Percentiles rank a stretch among this genome's conserved stretches.
These are phyloP conservation scores for Entomobrya multifasciata DNA, from an alignment of 2,888 invertebrate species.

Conservation along the genomic window DNA sequence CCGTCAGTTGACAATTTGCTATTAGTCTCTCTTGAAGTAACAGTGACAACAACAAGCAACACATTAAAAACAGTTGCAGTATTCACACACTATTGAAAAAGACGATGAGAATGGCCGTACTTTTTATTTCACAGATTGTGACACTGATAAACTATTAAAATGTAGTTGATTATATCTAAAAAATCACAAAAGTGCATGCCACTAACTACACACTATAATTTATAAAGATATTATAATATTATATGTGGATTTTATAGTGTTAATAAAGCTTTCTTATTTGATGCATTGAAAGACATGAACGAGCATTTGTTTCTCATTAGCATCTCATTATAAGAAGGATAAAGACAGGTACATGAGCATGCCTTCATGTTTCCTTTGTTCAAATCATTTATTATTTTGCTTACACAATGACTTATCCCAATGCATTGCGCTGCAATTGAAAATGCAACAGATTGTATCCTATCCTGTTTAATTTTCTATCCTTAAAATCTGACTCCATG, in stretches of 20 bases:
- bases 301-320: constrained; percentile 75
- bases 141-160: constrained; percentile 61
- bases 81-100: constrained; percentile 31
- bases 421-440: not conserved
- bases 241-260: not conserved
- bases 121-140: constrained; percentile 46
- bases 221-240: not conserved
- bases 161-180: constrained; percentile 49
- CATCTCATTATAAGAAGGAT: constrained; percentile 70
- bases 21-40: constrained; percentile 18
- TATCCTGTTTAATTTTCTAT: not conserved
- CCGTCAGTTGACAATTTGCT: constrained; percentile 45
- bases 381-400: constrained; percentile 60
- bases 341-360: constrained; percentile 65
- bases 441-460: not conserved
- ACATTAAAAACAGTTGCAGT: constrained; percentile 37
- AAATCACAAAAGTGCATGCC: not conserved
- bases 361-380: constrained; percentile 61
- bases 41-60: constrained; percentile 35
- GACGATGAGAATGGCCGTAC: constrained; percentile 19
- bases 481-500: not conserved
- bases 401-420: constrained; percentile 40
- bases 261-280: constrained; percentile 67
- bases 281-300: constrained; percentile 66
- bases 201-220: too few species aligned